These are phyloP conservation scores for Monodelphis domestica DNA, from an alignment of 2,797 vertebrate species.

Conservation along the genomic window DNA sequence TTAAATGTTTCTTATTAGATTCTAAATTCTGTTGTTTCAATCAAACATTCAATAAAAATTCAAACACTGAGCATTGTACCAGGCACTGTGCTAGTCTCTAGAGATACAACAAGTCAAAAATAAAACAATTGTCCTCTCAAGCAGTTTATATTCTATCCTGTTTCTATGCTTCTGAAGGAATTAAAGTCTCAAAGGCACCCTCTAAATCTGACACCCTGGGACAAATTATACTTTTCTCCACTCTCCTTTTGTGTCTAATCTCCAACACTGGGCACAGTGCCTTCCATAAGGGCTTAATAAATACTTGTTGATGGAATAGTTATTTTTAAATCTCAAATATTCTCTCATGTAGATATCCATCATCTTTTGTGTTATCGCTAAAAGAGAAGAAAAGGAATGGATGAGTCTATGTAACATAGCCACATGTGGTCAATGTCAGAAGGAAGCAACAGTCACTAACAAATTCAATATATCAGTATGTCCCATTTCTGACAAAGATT, in stretches of 20 bases:
- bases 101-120: not conserved
- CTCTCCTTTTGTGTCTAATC: not conserved
- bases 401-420: not conserved
- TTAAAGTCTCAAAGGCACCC: not conserved
- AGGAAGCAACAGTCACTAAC: not conserved
- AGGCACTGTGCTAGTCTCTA: not conserved
- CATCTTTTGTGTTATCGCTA: not conserved
- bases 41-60: not conserved
- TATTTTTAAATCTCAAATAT: not conserved
- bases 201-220: not conserved
- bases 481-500: not conserved
- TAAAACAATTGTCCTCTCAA: not conserved
- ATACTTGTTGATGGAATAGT: not conserved
- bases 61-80: not conserved
- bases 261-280: not conserved
- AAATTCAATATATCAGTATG: not conserved
- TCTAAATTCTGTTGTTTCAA: not conserved
- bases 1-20: not conserved
- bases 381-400: not conserved
- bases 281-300: not conserved
- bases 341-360: not conserved
- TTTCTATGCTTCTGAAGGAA: not conserved
- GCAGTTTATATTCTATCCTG: not conserved
- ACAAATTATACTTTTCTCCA: not conserved
- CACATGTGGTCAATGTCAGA: not conserved